Evolutionary conservation across 2,113 vertebrate species (phyloP), one percentile per base, ranked within the genome.

Genomic region (Smithornis capensis): DNA sequence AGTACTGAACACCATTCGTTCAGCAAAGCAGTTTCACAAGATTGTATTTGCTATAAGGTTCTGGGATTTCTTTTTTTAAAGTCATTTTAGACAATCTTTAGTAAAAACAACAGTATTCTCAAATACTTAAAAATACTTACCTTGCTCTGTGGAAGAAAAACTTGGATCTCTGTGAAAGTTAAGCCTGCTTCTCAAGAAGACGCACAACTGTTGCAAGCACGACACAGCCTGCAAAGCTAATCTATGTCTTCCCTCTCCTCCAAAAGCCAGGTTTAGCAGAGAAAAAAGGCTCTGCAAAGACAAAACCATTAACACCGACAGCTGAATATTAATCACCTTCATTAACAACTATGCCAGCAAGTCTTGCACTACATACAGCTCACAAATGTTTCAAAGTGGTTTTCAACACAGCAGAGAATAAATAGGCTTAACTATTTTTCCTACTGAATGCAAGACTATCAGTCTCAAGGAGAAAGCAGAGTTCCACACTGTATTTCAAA

Each of bases 151-250:
- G 29, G 98, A 99, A 97, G 97, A 98, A 97, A 99, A 99, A 71
- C 98, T 98, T 42, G 99, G 99, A 97, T 99, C 99, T 94, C 98
- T 98, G 96, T 99, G 98, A 95, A 99, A 99, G 93, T 98, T 98
- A 38, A 99, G 98, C 50, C 99, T 98, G 64, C 94, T 98, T 92
- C 98, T 98, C 74, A 99, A 96, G n/a, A 97, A 98, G 12, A 74
- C 64, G 67, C 99, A 99, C 73, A 99, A 97, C 94, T 99, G 99
- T 67, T 97, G 98, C 89, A 99, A 96, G 94, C 99, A 99, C 0
- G 98, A 98, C 38, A 98, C 92, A 10, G 98, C 98, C 92, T 98
- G 98, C 40, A 99, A 97, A 25, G 98, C 98, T 90, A 99, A 97
- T 56, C 91, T 97, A 60, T 98, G 97, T 11, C 97, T 97, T 31